Evolutionary conservation across 2,797 vertebrate genomes (phyloP).

Genomic region (Sciurus carolinensis): DNA sequence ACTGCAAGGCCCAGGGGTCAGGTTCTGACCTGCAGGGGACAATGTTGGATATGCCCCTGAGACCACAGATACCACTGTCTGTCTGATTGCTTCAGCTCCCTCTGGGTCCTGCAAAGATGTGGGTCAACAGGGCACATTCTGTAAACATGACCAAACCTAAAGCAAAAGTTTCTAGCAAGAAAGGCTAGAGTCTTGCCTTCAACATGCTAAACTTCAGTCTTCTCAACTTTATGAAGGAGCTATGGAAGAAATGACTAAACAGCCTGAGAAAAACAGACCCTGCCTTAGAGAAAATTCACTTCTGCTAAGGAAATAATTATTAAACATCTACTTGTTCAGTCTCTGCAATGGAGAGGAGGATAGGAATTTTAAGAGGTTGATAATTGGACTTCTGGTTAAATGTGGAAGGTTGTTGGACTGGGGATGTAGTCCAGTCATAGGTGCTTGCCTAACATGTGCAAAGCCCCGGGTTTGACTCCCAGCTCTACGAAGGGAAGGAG

Average conservation of each 20-base stretch:
- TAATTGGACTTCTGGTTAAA: conserved; percentile 31
- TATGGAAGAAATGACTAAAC: background rate
- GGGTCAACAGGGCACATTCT: background rate
- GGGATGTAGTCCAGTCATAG: background rate
- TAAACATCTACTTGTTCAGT: background rate
- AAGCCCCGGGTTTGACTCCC: background rate
- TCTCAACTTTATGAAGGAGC: background rate
- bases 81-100: rapidly evolving
- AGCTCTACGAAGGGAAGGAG: too few species aligned
- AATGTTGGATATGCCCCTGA: background rate
- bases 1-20: background rate
- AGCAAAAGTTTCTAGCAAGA: background rate
- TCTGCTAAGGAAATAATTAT: conserved; percentile 18
- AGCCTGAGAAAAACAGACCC: background rate
- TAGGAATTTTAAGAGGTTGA: background rate
- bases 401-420: too few species aligned
- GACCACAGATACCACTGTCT: background rate
- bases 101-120: background rate
- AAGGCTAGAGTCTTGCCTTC: background rate
- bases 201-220: background rate
- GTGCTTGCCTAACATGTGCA: background rate
- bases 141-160: background rate
- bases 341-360: background rate
- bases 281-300: background rate
- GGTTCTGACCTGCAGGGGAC: background rate